A percentile compares a stretch with the other conserved stretches of the same genome.
Evolutionary conservation across 1,140 invertebrate species (phyloP).

Genomic region (Euura lappo): DNA sequence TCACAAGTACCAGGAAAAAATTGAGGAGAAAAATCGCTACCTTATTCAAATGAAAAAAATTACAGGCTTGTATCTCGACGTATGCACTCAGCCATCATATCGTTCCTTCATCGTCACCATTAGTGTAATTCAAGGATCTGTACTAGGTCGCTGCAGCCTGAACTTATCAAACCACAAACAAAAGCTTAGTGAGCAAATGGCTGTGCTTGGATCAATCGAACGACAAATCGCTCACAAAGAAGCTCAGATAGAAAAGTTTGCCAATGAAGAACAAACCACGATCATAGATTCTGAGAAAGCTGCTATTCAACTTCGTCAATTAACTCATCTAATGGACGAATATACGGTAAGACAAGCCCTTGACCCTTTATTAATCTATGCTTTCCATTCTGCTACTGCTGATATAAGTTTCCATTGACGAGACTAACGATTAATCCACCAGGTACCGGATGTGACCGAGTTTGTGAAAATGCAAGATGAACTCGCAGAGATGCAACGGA

Average conservation of each 20-base stretch:
- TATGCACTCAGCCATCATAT: background rate
- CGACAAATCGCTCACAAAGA: conserved; percentile 35
- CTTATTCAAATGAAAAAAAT: conserved; percentile 59
- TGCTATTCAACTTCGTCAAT: conserved; percentile 41
- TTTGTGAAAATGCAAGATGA: conserved; percentile 62
- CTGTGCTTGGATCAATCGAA: conserved; percentile 46
- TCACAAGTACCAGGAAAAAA: conserved; percentile 50
- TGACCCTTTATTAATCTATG: background rate
- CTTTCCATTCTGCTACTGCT: background rate
- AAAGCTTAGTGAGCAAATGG: conserved; percentile 54
- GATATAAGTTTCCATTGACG: background rate
- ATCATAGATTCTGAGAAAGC: conserved; percentile 45
- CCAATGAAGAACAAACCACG: conserved; percentile 25
- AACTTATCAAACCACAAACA: conserved; percentile 58
- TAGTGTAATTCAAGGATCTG: background rate
- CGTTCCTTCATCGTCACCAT: conserved; percentile 2
- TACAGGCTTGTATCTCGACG: conserved; percentile 42
- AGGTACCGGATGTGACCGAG: conserved; percentile 63
- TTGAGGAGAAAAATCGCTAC: conserved; percentile 56
- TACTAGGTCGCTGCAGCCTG: conserved; percentile 41
- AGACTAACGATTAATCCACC: conserved; percentile 2
- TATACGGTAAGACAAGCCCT: conserved; percentile 40
- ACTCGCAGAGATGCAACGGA: conserved; percentile 56
- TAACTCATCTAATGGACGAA: conserved; percentile 46
- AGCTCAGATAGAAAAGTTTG: conserved; percentile 32